Base-by-base conservation (phyloP, 2,797 vertebrate species). In the Graptemys geographica region DNA sequence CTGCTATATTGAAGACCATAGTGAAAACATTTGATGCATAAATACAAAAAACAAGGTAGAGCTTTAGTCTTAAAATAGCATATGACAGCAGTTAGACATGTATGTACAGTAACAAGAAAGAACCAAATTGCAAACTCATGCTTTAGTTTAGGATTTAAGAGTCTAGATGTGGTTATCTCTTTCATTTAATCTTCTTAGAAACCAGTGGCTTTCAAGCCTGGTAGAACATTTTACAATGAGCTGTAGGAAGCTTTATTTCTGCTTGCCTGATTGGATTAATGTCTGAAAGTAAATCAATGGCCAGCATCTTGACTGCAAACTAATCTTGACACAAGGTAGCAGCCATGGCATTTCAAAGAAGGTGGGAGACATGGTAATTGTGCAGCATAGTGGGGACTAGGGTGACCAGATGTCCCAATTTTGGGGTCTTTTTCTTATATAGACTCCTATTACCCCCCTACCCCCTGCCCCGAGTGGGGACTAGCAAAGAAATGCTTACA, bases 181-280 rank as follows among this genome's bases (percentile, higher is more conserved):
- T 95, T 96, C 82, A 87, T 97, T 96, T 97, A 96, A 95, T 96
- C 92, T 88, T 94, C 86, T 96, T 96, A 96, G 88, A 93, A 96
- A 96, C 84, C 56, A 41, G 5, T 95, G 90, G 56, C 74, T 94
- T 96, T 89, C 83, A 85, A 91, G 84, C 53, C 53, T 69, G 59
- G 10, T 79, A 89, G 79, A 86, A 84, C 0, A 2, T 79, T 81
- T 33, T 93, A 55, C 59, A 89, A n/a, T 84, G 55, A 95, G 80
- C 57, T 95, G 37, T 83, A 79, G 84, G 79, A 94, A 83, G 90
- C 83, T 96, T 97, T 92, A 87, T 97, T 97, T 97, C 84, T 92
- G 37, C 76, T 96, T 83, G 15, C 33, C 93, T 83, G 80, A 90
- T 94, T 96, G 96, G 93, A 96, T 95, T 94, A 90, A 23, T 53